A percentile compares a stretch with the other conserved stretches of the same genome.
Evolutionary conservation across 2,888 invertebrate genomes (phyloP).

Genomic region (Ectemnius cavifrons): DNA sequence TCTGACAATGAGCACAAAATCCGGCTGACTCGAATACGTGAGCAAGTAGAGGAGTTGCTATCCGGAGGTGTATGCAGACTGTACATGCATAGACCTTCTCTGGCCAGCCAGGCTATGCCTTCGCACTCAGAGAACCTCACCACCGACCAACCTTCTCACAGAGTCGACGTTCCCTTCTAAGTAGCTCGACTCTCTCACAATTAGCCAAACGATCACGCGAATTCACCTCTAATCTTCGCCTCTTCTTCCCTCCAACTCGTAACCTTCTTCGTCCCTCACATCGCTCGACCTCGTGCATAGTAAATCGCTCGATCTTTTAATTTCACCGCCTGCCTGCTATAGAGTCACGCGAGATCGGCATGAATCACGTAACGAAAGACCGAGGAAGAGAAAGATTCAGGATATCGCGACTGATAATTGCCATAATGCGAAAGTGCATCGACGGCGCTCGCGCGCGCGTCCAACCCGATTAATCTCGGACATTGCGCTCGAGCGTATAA

Average conservation of each 20-base stretch:
- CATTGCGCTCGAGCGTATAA: neutral
- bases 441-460: conserved; percentile 15
- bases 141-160: conserved; percentile 29
- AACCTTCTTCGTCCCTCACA: neutral
- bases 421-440: conserved; percentile 7
- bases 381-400: neutral
- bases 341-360: conserved; percentile 37
- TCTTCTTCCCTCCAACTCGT: too few species aligned
- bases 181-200: conserved; percentile 40
- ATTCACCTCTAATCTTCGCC: conserved; percentile 39
- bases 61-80: conserved; percentile 3
- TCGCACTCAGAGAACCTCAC: neutral
- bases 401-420: conserved; percentile 42
- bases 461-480: conserved; percentile 25
- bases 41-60: conserved; percentile 22
- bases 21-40: conserved; percentile 58
- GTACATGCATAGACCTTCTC: neutral
- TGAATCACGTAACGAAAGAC: conserved; percentile 30
- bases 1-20: conserved; percentile 63
- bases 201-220: conserved; percentile 53
- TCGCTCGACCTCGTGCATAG: neutral
- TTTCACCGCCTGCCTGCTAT: conserved; percentile 9
- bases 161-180: conserved; percentile 21
- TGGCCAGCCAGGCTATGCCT: too few species aligned
- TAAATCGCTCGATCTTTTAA: conserved; percentile 25